These are phyloP conservation scores for Xylocopa sonorina DNA, from an alignment of 1,140 invertebrate species.

Conservation along the genomic window DNA sequence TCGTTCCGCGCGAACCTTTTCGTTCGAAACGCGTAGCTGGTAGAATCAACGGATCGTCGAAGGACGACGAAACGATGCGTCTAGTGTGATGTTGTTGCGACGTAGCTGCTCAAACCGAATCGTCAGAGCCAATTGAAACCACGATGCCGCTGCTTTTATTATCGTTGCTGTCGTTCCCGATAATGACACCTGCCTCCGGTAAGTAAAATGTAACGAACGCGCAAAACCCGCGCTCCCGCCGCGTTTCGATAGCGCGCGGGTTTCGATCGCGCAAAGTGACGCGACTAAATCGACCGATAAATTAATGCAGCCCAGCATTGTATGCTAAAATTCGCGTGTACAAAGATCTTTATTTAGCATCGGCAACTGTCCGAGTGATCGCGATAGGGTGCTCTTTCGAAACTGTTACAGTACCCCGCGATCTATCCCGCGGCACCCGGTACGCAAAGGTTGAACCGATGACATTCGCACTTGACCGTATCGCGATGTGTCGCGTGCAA, in stretches of 20 bases:
- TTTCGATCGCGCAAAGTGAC: conserved; percentile 28
- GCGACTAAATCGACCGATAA: conserved; percentile 2
- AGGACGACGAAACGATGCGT: too few species aligned
- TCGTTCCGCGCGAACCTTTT: too few species aligned
- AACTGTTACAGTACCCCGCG: too few species aligned
- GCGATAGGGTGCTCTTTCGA: neutral
- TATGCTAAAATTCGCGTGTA: conserved; percentile 47
- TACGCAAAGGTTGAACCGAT: conserved; percentile 50
- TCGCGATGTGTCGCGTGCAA: conserved; percentile 59
- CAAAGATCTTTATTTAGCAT: neutral
- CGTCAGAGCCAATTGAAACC: neutral
- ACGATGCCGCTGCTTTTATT: conserved; percentile 6
- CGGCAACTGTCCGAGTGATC: neutral
- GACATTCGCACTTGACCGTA: conserved; percentile 66
- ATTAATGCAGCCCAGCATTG: conserved; percentile 40
- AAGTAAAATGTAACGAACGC: neutral
- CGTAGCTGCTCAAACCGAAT: neutral
- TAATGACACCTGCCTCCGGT: conserved; percentile 21
- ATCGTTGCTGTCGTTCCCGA: conserved; percentile 6
- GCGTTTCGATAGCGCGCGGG: too few species aligned
- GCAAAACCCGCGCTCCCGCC: neutral
- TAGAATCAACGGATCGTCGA: too few species aligned
- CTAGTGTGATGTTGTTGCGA: neutral
- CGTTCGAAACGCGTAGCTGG: too few species aligned
- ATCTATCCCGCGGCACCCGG: neutral